Percentiles rank a stretch among this genome's conserved stretches.
phyloP scores from a whole-genome alignment of 2,888 invertebrate species.

The Dusona sp. region DNA sequence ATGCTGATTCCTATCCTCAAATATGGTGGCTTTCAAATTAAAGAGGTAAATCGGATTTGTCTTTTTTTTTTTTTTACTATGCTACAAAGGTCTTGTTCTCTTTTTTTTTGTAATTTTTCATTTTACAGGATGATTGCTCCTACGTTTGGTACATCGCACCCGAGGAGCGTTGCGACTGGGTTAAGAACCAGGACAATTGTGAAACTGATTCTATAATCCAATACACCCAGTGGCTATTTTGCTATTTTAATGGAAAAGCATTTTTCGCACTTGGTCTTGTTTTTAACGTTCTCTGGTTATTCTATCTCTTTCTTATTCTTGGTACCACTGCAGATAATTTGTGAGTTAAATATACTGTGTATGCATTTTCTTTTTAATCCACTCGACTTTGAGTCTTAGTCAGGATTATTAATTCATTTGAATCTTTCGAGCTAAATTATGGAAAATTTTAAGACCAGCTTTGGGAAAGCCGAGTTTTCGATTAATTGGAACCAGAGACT shows the following conservation, averaged over 20 bases:
- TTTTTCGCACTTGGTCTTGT: slow-evolving; percentile 76
- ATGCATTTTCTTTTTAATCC: slow-evolving; percentile 27
- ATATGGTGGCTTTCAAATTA: slow-evolving; percentile 64
- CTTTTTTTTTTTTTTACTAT: neutral
- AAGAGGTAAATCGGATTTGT: slow-evolving; percentile 54
- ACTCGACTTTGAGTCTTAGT: neutral
- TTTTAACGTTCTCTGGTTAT: slow-evolving; percentile 84
- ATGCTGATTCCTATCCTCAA: neutral
- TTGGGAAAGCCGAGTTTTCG: too few relatives aligned
- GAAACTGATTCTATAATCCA: slow-evolving; percentile 78
- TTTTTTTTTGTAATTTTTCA: neutral
- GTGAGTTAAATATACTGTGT: slow-evolving; percentile 78
- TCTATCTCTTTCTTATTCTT: slow-evolving; percentile 86
- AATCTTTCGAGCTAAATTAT: too few relatives aligned
- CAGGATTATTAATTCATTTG: neutral
- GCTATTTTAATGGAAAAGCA: slow-evolving; percentile 76
- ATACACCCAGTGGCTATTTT: slow-evolving; percentile 83
- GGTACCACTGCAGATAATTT: slow-evolving; percentile 87
- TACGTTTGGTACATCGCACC: slow-evolving; percentile 80
- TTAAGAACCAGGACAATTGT: slow-evolving; percentile 80
- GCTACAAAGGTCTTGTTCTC: neutral
- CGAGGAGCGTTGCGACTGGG: slow-evolving; percentile 82
- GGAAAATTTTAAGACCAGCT: neutral
- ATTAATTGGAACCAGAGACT: too few relatives aligned
- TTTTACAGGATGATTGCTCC: slow-evolving; percentile 81